These are phyloP conservation scores for Taenioides sp. DNA, from an alignment of 2,797 vertebrate species.

Conservation along the genomic window DNA sequence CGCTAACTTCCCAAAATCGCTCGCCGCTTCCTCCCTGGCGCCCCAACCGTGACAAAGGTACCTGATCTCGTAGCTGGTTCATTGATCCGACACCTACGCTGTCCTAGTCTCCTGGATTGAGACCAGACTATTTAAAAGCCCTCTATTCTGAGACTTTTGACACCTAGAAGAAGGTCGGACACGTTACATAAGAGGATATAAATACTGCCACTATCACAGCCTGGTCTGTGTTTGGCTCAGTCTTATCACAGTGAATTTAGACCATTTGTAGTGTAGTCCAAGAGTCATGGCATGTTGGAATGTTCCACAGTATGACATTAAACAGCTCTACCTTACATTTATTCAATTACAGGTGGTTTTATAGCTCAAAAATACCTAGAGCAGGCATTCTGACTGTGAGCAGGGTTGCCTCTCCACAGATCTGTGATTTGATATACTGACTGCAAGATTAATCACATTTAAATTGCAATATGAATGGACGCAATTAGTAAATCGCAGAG, in stretches of 20 bases:
- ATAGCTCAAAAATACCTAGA: no score
- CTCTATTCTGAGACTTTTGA: constrained; percentile 36
- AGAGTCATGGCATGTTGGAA: constrained; percentile 4
- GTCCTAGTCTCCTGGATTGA: neutral
- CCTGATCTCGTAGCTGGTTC: neutral
- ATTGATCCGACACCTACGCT: constrained; percentile 11
- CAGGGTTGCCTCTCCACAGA: no score
- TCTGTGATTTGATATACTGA: no score
- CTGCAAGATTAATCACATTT: no score
- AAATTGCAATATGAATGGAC: no score
- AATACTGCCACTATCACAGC: constrained; percentile 71
- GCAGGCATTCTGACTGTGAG: no score
- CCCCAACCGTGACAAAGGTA: neutral
- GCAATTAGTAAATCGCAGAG: no score
- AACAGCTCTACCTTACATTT: no score
- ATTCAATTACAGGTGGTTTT: no score
- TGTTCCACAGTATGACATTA: no score
- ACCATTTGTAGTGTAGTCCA: constrained; percentile 49
- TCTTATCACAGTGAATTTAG: constrained; percentile 48
- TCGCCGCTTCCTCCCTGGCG: neutral
- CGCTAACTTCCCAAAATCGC: no score
- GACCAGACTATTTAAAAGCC: neutral
- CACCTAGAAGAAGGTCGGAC: constrained; percentile 46
- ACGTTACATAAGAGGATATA: constrained; percentile 73
- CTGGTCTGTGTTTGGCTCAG: constrained; percentile 56